phyloP scores from a whole-genome alignment of 2,888 invertebrate species.

The Melikaiella ostensackeni region DNA sequence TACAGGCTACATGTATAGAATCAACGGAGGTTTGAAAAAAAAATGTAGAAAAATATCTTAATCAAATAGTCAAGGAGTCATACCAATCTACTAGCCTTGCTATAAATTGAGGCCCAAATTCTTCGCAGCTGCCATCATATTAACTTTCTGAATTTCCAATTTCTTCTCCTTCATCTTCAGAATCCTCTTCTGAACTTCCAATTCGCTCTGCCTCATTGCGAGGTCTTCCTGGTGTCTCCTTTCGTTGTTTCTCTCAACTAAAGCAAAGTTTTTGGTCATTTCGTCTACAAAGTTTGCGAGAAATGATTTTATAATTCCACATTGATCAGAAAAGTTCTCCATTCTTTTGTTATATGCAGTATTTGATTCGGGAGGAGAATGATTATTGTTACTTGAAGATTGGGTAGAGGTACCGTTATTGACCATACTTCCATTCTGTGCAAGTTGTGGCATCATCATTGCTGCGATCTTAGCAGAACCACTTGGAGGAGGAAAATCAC shows the following conservation, averaged over 20 bases:
- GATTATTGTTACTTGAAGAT: background rate
- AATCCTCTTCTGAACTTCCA: slow-evolving; percentile 58
- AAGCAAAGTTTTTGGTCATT: slow-evolving; percentile 59
- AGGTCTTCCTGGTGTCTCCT: slow-evolving; percentile 60
- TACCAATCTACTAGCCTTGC: background rate
- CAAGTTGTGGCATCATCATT: background rate
- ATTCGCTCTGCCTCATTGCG: slow-evolving; percentile 51
- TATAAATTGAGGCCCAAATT: slow-evolving; percentile 1
- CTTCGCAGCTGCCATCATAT: slow-evolving; percentile 54
- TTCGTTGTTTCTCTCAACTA: slow-evolving; percentile 57
- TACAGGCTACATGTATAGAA: background rate
- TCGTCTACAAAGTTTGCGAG: slow-evolving; percentile 57
- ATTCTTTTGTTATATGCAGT: slow-evolving; percentile 19
- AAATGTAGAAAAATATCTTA: background rate
- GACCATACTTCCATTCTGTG: background rate
- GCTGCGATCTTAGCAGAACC: slow-evolving; percentile 47
- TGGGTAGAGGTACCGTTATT: slow-evolving; percentile 41
- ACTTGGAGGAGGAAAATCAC: slow-evolving; percentile 56
- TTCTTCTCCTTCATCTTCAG: slow-evolving; percentile 57
- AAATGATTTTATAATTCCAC: slow-evolving; percentile 43
- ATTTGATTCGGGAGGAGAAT: background rate
- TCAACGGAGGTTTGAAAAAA: background rate
- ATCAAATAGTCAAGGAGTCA: background rate
- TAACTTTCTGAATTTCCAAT: slow-evolving; percentile 53
- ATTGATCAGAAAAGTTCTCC: slow-evolving; percentile 36